Conservation (phyloP, 2,797 vertebrate species). For the Caiman crocodilus region DNA sequence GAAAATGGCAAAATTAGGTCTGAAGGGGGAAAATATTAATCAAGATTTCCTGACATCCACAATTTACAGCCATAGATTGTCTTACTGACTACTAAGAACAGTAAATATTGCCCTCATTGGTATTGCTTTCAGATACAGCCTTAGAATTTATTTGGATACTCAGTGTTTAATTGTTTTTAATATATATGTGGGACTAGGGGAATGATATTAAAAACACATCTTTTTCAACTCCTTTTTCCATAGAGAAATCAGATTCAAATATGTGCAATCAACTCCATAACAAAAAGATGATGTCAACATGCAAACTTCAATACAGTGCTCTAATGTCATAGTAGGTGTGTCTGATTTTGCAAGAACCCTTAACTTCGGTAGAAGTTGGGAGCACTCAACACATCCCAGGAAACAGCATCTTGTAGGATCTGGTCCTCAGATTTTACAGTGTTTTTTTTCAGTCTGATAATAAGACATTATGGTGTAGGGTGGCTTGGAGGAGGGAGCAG, state of each 20-base stretch:
- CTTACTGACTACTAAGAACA: background rate
- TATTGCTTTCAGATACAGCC: background rate
- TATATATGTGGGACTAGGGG: background rate
- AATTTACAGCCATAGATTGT: background rate
- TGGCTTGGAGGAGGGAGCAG: too few species aligned
- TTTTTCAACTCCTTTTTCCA: background rate
- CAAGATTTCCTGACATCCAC: slow-evolving; percentile 68
- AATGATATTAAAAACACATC: background rate
- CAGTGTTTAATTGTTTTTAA: background rate
- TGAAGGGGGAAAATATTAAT: slow-evolving; percentile 80
- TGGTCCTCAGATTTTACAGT: background rate
- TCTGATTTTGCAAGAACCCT: background rate
- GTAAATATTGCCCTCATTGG: background rate
- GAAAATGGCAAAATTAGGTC: slow-evolving; percentile 79
- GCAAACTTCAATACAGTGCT: background rate
- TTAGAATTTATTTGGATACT: background rate
- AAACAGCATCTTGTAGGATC: background rate
- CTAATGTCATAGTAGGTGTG: background rate
- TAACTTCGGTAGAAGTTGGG: background rate
- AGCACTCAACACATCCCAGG: background rate
- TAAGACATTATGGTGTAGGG: too few species aligned
- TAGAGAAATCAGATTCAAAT: background rate
- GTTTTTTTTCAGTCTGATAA: too few species aligned
- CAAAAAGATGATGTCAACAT: background rate
- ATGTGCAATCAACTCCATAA: background rate